Conservation (phyloP, 2,797 vertebrate species). For the Cyprinella venusta region DNA sequence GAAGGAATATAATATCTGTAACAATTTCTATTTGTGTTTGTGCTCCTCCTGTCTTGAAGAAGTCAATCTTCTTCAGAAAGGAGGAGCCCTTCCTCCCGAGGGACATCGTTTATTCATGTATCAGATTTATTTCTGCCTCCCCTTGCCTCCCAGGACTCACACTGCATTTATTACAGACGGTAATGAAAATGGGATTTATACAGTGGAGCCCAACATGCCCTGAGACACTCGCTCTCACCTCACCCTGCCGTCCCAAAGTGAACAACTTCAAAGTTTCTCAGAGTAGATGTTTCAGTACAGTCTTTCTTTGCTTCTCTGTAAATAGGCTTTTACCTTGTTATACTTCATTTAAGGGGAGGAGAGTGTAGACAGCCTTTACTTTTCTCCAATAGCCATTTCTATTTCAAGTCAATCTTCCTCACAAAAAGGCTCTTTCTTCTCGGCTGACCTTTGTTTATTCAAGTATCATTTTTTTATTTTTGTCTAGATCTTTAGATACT, state of each 20-base stretch:
- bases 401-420: conserved; percentile 23
- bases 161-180: conserved; percentile 78
- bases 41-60: conserved; percentile 74
- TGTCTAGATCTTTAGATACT: conserved; percentile 17
- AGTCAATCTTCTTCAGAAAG: conserved; percentile 82
- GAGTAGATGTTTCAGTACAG: neutral
- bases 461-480: neutral
- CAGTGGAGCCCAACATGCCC: conserved; percentile 65
- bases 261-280: conserved; percentile 1
- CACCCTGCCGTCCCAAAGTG: neutral
- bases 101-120: conserved; percentile 81
- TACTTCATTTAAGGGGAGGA: neutral
- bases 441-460: neutral
- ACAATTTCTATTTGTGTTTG: conserved; percentile 74
- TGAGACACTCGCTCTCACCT: conserved; percentile 62
- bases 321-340: conserved; percentile 14
- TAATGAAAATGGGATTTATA: conserved; percentile 82
- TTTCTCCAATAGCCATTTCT: neutral
- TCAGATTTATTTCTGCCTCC: conserved; percentile 80
- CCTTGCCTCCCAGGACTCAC: conserved; percentile 76
- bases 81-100: conserved; percentile 74
- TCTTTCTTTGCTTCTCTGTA: neutral
- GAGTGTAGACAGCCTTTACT: neutral
- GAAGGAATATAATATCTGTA: conserved; percentile 32
- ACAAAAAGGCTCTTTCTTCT: neutral